phyloP scores from a whole-genome alignment of 2,797 vertebrate genomes.

The Tangara arthus region DNA sequence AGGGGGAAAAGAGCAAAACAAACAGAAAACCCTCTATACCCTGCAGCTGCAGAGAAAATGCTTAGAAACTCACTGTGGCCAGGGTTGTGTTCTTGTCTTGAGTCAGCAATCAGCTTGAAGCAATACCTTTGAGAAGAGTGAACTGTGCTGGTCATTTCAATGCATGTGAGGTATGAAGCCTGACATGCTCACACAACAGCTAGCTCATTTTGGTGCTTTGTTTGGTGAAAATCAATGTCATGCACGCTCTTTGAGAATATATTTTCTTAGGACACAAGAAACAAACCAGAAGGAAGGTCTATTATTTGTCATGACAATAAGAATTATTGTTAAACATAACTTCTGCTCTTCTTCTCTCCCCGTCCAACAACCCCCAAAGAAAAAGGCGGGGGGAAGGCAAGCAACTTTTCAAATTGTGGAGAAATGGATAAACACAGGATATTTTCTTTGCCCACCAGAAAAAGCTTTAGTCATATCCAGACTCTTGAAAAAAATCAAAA shows the following conservation, averaged over 20 bases:
- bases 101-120: conserved; percentile 58
- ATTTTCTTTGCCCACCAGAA: conserved; percentile 26
- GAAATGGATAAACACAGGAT: background rate
- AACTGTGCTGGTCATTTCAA: background rate
- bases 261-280: background rate
- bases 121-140: conserved; percentile 24
- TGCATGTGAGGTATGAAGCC: background rate
- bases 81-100: conserved; percentile 39
- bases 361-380: accelerated
- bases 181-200: background rate
- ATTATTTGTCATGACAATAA: background rate
- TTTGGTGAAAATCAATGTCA: background rate
- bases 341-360: background rate
- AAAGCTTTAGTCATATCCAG: conserved; percentile 31
- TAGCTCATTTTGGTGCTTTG: background rate
- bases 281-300: background rate
- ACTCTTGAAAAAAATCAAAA: conserved; percentile 32
- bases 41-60: conserved; percentile 45
- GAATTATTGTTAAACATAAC: background rate
- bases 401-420: background rate
- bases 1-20: background rate
- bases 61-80: conserved; percentile 26
- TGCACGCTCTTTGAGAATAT: background rate
- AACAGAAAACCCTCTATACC: conserved; percentile 49
- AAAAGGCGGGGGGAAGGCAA: accelerated